Base-by-base conservation (phyloP, 1,140 invertebrate genomes). In the Brachionus calyciflorus region DNA sequence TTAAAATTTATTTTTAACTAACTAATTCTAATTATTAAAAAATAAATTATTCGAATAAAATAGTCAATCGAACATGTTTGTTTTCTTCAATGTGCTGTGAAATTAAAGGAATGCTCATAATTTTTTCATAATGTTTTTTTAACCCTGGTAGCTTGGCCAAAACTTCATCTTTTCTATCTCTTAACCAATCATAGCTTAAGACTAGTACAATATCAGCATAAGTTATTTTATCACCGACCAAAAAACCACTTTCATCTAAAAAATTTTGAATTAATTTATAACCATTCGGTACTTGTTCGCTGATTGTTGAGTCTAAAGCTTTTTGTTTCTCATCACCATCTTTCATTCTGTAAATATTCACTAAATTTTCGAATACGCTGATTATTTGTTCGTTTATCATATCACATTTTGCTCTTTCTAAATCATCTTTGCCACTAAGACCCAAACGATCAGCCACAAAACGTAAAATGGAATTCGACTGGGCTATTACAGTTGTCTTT, bases 181-280 rank as follows among this genome's bases (percentile, higher is more conserved):
- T 57, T 10, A 57, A 33, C 53, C 53, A 57, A 7, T 57, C 53
- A 33, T 57, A 90, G 82, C 91, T 92, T 80, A 90, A 90, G 65
- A 96, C 84, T 40, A 65, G n/a, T 4, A 37, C n/a, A 6, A 65
- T n/a, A 28, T 65, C 60, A 65, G 60, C 60, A 37, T 41, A 44
- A 37, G 60, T 37, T 7, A 65, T 7, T 19, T 7, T 10, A 21
- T 41, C 37, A 19, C 60, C 60, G n/a, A 65, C 60, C n/a, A 65
- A 44, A 41, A 14, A 65, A 44, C 37, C 60, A 19, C 33, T 24
- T 65, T 65, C 3, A 9, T 28, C 53, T 2, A 57, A n/a, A 12
- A 57, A 10, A 14, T 57, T 57, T 17, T 57, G 24, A 33, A 57
- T 57, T n/a, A 57, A 14, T 28, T 17, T 14, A 12, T 10, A 33